Conservation (phyloP, 2,113 vertebrate species). For the Nycticorax nycticorax region DNA sequence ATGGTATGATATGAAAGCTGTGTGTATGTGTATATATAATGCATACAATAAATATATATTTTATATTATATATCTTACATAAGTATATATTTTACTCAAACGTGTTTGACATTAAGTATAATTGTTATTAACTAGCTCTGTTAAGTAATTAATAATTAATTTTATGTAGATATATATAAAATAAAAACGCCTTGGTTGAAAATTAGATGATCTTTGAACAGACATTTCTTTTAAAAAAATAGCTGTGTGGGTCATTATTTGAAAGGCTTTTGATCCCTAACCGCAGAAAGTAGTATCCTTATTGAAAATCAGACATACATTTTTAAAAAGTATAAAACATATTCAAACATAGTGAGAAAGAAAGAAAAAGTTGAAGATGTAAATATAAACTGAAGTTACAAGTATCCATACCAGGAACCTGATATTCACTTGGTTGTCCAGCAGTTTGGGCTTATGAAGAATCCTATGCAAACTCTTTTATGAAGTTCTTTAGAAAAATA, state of each 20-base stretch:
- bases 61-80: background rate
- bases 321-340: background rate
- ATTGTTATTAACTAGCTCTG: background rate
- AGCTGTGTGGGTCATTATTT: background rate
- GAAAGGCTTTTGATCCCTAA: background rate
- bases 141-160: background rate
- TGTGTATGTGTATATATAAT: background rate
- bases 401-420: background rate
- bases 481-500: background rate
- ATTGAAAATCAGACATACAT: background rate
- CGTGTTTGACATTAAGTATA: background rate
- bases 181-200: background rate
- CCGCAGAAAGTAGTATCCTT: background rate
- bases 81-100: background rate
- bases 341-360: background rate
- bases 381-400: background rate
- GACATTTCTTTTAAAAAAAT: background rate
- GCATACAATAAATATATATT: background rate
- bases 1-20: background rate
- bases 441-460: background rate
- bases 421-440: background rate
- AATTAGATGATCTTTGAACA: background rate
- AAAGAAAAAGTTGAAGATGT: background rate
- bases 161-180: background rate
- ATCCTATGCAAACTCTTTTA: background rate